Conservation (phyloP, 2,113 vertebrate species). For the Sporophila hypoxantha region DNA sequence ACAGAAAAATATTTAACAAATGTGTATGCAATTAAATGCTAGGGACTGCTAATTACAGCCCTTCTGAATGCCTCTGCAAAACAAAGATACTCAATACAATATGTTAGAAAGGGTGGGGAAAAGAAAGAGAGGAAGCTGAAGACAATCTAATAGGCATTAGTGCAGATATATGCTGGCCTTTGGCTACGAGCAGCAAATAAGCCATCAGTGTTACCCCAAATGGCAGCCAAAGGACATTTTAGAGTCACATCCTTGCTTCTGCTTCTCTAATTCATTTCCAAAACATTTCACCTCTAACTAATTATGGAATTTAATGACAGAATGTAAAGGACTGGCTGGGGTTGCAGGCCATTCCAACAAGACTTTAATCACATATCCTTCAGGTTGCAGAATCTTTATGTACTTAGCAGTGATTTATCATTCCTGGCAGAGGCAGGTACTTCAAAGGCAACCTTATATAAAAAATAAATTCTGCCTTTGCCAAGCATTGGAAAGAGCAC, state of each 20-base stretch:
- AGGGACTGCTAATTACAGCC: conserved; percentile 48
- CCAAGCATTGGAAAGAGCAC: conserved; percentile 33
- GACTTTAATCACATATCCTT: conserved; percentile 51
- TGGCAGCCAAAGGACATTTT: conserved; percentile 32
- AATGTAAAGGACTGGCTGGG: conserved; percentile 33
- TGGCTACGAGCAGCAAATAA: conserved; percentile 22
- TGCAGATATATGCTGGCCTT: conserved; percentile 23
- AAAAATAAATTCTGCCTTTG: conserved; percentile 56
- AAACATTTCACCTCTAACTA: conserved; percentile 52
- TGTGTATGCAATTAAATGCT: conserved; percentile 56
- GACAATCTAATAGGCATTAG: conserved; percentile 24
- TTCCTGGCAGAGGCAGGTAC: conserved; percentile 55
- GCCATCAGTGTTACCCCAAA: background rate
- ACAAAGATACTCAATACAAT: conserved; percentile 44
- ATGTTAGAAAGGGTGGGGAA: conserved; percentile 27
- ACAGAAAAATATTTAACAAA: conserved; percentile 65
- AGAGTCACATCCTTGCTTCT: conserved; percentile 36
- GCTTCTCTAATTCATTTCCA: conserved; percentile 46
- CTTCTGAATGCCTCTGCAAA: conserved; percentile 54
- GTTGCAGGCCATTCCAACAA: conserved; percentile 45
- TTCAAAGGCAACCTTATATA: conserved; percentile 63
- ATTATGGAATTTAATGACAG: conserved; percentile 54
- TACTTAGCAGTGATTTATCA: conserved; percentile 53
- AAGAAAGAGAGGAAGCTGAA: conserved; percentile 44
- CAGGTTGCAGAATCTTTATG: conserved; percentile 47